Evolutionary conservation across 37 sponge, comb jelly and placozoan species (phyloP).

Genomic region (Hexactinellida sp.): DNA sequence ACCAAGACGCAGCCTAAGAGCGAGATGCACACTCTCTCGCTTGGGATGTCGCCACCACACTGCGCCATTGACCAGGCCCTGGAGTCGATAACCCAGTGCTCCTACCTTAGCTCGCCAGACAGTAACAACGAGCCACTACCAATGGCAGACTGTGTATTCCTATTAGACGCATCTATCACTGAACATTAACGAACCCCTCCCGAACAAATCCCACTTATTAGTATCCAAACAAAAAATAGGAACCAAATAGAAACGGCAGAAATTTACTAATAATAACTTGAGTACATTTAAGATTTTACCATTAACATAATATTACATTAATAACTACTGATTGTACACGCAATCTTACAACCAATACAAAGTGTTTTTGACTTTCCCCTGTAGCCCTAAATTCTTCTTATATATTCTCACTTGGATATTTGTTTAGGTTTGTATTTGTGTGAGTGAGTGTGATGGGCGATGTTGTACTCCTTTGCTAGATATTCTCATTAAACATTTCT

Average conservation of each 20-base stretch:
- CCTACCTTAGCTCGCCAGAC: not conserved
- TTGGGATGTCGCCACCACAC: not conserved
- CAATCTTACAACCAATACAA: not conserved
- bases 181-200: not conserved
- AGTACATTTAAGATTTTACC: not conserved
- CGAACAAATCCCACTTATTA: not conserved
- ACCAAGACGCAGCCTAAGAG: not conserved
- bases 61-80: not conserved
- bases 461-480: not conserved
- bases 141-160: not conserved
- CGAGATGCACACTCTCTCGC: not conserved
- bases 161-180: not conserved
- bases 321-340: not conserved
- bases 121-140: not conserved
- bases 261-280: not conserved
- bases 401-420: not conserved
- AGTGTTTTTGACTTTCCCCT: not conserved
- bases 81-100: not conserved
- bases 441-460: not conserved
- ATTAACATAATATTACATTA: not conserved
- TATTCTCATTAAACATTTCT: not conserved
- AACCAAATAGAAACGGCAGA: not conserved
- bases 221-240: not conserved
- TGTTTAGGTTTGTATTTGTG: not conserved
- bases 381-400: not conserved